Evolutionary conservation across 2,888 invertebrate species (phyloP).

Genomic region (Eulithis prunata): DNA sequence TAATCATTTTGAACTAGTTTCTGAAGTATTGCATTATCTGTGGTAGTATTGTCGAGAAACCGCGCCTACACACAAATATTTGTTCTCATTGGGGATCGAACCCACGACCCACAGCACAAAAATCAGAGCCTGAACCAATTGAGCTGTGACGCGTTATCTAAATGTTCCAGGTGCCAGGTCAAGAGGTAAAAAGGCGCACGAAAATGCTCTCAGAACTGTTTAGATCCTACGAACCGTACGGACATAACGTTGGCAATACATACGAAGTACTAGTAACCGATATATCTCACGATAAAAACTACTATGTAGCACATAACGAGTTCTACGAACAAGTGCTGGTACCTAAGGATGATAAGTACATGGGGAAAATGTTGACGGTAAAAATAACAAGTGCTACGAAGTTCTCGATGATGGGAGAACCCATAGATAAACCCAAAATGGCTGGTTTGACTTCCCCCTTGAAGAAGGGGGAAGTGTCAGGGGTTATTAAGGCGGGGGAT

Average conservation of each 20-base stretch:
- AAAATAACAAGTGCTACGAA: constrained; percentile 88
- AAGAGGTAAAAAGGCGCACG: constrained; percentile 95
- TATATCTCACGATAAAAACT: constrained; percentile 94
- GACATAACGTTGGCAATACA: constrained; percentile 85
- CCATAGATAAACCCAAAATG: constrained; percentile 83
- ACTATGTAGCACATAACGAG: constrained; percentile 97
- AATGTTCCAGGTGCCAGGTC: constrained; percentile 86
- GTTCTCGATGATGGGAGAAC: constrained; percentile 91
- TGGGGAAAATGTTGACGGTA: constrained; percentile 94
- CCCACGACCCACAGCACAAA: too few relatives aligned
- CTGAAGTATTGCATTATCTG: too few relatives aligned
- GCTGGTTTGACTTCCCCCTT: constrained; percentile 82
- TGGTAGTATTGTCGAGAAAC: too few relatives aligned
- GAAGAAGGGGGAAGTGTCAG: constrained; percentile 84
- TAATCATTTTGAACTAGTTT: too few relatives aligned
- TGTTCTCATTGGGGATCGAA: too few relatives aligned
- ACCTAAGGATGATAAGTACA: constrained; percentile 89
- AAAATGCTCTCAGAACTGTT: constrained; percentile 95
- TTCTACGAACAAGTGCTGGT: constrained; percentile 95
- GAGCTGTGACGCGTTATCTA: too few relatives aligned
- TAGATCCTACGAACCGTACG: constrained; percentile 94
- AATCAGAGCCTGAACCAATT: too few relatives aligned
- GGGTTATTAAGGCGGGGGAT: constrained; percentile 54
- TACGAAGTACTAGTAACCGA: constrained; percentile 96
- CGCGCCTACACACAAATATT: too few relatives aligned